Percentiles rank a stretch among this genome's conserved stretches.
Evolutionary conservation across 2,113 vertebrate species (phyloP).

Genomic region (Probosciger aterrimus): DNA sequence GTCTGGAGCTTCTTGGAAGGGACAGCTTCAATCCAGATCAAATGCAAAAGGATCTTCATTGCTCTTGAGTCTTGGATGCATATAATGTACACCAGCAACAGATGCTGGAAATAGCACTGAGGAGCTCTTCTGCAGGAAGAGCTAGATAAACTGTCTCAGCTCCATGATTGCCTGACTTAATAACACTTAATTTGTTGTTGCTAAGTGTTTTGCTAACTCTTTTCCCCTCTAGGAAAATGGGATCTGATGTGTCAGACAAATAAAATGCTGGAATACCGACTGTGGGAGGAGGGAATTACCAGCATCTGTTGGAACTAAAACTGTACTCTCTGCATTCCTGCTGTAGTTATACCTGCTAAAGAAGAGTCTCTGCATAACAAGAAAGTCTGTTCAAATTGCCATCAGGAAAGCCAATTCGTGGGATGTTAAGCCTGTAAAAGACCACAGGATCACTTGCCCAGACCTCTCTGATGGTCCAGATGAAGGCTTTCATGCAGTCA

Average conservation of each 20-base stretch:
- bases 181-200: conserved; percentile 18
- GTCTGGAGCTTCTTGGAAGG: neutral
- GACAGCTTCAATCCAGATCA: neutral
- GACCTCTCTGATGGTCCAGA: neutral
- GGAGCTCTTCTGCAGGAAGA: neutral
- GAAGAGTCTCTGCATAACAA: neutral
- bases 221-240: neutral
- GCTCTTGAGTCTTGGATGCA: neutral
- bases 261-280: neutral
- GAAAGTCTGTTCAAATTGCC: neutral
- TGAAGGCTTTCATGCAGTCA: neutral
- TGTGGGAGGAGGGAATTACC: neutral
- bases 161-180: neutral
- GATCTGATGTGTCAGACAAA: neutral
- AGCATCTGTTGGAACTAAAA: neutral
- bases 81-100: accelerated
- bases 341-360: conserved; percentile 25
- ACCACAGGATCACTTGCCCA: neutral
- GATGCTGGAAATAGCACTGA: neutral
- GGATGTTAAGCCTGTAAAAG: neutral
- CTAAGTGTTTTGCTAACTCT: neutral
- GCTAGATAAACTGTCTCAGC: neutral
- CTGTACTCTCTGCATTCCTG: conserved; percentile 19
- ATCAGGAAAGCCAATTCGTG: neutral
- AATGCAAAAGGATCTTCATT: neutral